A percentile compares a stretch with the other conserved stretches of the same genome.
These are phyloP conservation scores for Glaucopsyche alexis DNA, from an alignment of 2,888 invertebrate species.

Conservation along the genomic window DNA sequence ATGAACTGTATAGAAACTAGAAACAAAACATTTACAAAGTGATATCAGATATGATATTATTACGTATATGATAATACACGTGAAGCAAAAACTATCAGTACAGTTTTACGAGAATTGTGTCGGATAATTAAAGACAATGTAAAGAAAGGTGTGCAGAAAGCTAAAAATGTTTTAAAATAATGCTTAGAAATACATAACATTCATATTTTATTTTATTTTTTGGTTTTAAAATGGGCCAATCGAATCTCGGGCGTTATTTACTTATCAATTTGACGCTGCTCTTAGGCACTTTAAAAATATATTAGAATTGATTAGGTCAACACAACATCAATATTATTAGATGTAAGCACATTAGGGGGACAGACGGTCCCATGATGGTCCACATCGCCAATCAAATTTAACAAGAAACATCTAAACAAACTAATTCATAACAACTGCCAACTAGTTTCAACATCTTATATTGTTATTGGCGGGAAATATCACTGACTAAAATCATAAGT, in stretches of 20 bases:
- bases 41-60: no score
- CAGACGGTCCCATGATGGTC: no score
- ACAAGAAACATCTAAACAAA: constrained; percentile 12
- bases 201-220: no score
- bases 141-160: no score
- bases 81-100: no score
- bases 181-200: no score
- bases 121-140: no score
- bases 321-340: constrained; percentile 4
- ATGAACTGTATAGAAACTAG: no score
- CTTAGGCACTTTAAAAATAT: not conserved
- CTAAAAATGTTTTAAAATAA: no score
- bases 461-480: not conserved
- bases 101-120: no score
- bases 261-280: not conserved
- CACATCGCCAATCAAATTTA: constrained; percentile 3
- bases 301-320: constrained; percentile 6
- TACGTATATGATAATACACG: no score
- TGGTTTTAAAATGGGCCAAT: not conserved
- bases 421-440: not conserved
- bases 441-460: constrained; percentile 3
- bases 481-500: not conserved
- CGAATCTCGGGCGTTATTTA: not conserved
- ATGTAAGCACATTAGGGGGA: not conserved
- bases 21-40: no score